Conservation (phyloP, 2,888 invertebrate species). For the Monochamus alternatus region DNA sequence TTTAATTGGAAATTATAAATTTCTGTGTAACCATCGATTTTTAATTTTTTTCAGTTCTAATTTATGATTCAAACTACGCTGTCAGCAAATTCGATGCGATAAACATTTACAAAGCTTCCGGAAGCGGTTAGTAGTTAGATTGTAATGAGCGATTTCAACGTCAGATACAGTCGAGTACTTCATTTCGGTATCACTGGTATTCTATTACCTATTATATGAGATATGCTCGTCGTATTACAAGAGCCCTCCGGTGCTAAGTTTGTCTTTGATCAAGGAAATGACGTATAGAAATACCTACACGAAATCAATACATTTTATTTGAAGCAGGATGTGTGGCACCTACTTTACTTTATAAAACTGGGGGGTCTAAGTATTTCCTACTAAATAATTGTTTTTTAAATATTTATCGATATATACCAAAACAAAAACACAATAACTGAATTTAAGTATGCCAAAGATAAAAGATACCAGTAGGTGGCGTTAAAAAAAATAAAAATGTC, state of each 20-base stretch:
- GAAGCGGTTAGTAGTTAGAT: slow-evolving; percentile 33
- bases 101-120: background rate
- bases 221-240: background rate
- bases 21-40: no score
- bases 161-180: slow-evolving; percentile 52
- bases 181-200: background rate
- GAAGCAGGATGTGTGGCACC: background rate
- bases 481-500: no score
- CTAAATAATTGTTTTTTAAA: no score
- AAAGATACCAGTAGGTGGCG: no score
- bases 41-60: no score
- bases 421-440: no score
- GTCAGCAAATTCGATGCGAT: no score
- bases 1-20: no score
- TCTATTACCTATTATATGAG: background rate
- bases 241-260: background rate
- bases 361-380: background rate
- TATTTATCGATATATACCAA: no score
- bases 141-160: slow-evolving; percentile 53
- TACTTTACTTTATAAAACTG: background rate
- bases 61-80: no score
- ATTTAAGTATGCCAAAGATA: no score
- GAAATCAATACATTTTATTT: slow-evolving; percentile 1
- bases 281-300: background rate
- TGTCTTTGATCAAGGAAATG: background rate